Base-by-base conservation (phyloP, 2,888 invertebrate species). In the Crocallis elinguaria region DNA sequence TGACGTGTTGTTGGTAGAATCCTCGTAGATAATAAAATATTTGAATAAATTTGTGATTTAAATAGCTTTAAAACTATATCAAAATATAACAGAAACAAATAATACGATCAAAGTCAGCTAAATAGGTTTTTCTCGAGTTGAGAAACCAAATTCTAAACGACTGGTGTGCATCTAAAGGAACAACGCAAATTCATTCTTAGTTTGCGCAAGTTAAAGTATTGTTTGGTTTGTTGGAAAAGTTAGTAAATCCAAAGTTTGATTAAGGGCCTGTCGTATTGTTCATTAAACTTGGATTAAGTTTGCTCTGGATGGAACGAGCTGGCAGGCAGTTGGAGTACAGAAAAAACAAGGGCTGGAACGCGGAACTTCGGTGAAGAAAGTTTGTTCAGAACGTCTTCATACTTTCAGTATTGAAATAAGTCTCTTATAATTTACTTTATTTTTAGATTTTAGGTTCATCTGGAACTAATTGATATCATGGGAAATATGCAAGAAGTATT, bases 241-340 rank as follows among this genome's bases (percentile, higher is more conserved):
- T 80, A 73, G 79, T 78, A 85, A 85, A 83, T 86, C 75, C 86
- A 86, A 91, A 89, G 89, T 92, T 92, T 92, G 91, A 92, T 92
- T 91, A 92, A 92, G 86, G 87, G 87, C 80, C 91, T 90, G 92
- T 92, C 92, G 87, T 87, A 89, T 90, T 92, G 92, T 92, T 92
- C 89, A 92, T 92, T 92, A 89, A 92, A 92, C 88, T 91, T 92
- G 90, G 90, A 92, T 92, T 92, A 88, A 92, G 90, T 88, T 92
- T 88, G 86, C 84, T 84, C 80, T 84, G 85, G 79, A 77, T 85
- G 79, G 77, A 93, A 93, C 92, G 92, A 92, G 92, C 88, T 84
- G 84, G 77, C 80, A 84, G 85, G 84, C 92, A 91, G 92, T 92
- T 91, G 92, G 88, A 88, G 88, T 80, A 67, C 74, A 69, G 77